Conservation (phyloP, 2,797 vertebrate species). For the Fratercula arctica region DNA sequence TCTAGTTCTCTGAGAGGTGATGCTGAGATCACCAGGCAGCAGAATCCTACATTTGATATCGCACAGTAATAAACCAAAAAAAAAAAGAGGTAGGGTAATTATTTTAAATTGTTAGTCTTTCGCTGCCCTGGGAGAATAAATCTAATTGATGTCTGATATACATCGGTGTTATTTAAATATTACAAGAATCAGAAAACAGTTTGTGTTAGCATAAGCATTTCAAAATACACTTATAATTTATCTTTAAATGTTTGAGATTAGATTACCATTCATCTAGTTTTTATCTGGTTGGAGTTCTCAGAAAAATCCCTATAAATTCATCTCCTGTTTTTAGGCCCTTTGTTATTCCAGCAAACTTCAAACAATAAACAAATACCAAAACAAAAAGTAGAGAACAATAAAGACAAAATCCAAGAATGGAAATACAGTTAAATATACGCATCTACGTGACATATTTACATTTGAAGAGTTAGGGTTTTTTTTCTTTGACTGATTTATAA, state of each 20-base stretch:
- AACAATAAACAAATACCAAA: conserved; percentile 23
- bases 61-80: not conserved
- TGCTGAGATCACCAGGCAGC: not conserved
- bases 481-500: not conserved
- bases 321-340: not conserved
- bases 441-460: not conserved
- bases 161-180: conserved; percentile 5
- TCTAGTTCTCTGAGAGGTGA: not conserved
- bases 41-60: not conserved
- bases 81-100: not conserved
- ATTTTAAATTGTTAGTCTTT: conserved; percentile 32
- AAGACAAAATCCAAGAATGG: not conserved
- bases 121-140: not conserved
- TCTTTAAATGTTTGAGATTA: not conserved
- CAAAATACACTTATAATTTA: not conserved
- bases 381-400: not conserved
- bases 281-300: not conserved
- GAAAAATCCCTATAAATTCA: not conserved
- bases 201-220: not conserved
- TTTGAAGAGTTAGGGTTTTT: not conserved
- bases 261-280: not conserved
- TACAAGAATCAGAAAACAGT: conserved; percentile 18
- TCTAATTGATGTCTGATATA: conserved; percentile 19
- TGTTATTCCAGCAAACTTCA: not conserved
- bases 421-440: not conserved